Conservation (phyloP, 2,888 invertebrate genomes). For the Gerosis bhagava region DNA sequence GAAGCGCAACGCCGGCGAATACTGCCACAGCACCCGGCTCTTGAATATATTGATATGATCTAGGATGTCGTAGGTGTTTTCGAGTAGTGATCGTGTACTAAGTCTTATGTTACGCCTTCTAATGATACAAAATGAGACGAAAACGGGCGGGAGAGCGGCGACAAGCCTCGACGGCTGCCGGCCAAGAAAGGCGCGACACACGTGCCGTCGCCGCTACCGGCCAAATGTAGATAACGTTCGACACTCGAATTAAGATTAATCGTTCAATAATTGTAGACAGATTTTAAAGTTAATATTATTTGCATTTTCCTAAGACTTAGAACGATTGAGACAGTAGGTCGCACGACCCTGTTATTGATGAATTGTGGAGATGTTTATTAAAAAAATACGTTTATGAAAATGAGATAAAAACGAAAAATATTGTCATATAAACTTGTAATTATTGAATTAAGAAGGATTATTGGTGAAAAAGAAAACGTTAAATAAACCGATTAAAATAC, state of each 20-base stretch:
- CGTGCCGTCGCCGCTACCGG: no score
- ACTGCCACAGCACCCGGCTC: conserved; percentile 64
- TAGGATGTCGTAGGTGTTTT: conserved; percentile 81
- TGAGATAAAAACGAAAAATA: conserved; percentile 80
- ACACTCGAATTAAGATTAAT: conserved; percentile 76
- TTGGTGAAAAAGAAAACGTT: conserved; percentile 80
- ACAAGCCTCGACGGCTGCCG: no score
- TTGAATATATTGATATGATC: conserved; percentile 80
- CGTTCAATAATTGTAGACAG: conserved; percentile 78
- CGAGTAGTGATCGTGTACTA: conserved; percentile 79
- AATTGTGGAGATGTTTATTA: conserved; percentile 80
- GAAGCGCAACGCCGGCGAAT: conserved; percentile 58
- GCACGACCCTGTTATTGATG: conserved; percentile 79
- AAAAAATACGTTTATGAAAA: conserved; percentile 81
- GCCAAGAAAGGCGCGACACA: no score
- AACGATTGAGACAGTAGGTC: conserved; percentile 80
- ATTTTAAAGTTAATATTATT: conserved; percentile 78
- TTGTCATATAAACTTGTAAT: conserved; percentile 81
- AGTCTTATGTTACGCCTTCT: conserved; percentile 78
- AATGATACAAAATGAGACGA: conserved; percentile 45
- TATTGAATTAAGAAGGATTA: conserved; percentile 81
- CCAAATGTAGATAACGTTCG: conserved; percentile 64
- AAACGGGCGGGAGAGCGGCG: conserved; percentile 31
- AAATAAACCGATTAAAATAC: conserved; percentile 81
- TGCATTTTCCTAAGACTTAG: conserved; percentile 81